phyloP scores from a whole-genome alignment of 2,888 invertebrate species.

The Epirrita christyi region DNA sequence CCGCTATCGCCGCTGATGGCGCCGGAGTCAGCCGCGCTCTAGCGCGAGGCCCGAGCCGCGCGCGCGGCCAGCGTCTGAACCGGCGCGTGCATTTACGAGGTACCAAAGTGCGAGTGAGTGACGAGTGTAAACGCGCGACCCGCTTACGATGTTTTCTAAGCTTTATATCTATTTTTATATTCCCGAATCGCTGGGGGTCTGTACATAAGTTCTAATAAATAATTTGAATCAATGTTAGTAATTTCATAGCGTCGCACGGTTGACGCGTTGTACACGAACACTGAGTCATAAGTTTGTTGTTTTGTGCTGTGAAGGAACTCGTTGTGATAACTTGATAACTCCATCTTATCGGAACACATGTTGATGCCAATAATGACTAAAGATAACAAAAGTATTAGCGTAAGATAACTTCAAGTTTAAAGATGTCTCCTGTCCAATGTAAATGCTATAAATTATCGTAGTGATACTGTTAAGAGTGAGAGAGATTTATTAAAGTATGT shows the following conservation, averaged over 20 bases:
- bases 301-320: constrained; percentile 26
- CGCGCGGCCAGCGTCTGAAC: constrained; percentile 78
- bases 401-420: constrained; percentile 43
- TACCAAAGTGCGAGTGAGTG: constrained; percentile 68
- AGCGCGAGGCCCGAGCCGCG: constrained; percentile 75
- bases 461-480: constrained; percentile 44
- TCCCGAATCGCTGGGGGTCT: constrained; percentile 59
- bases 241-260: constrained; percentile 37
- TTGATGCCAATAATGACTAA: constrained; percentile 40
- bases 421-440: constrained; percentile 46
- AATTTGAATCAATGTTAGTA: constrained; percentile 55
- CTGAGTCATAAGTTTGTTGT: constrained; percentile 15
- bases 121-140: constrained; percentile 59
- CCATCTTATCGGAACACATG: constrained; percentile 18
- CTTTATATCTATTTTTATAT: constrained; percentile 75
- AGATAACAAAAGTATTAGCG: constrained; percentile 42
- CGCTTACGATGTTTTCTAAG: constrained; percentile 69
- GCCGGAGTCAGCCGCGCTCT: constrained; percentile 90
- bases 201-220: constrained; percentile 67
- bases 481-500: constrained; percentile 45
- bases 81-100: constrained; percentile 68
- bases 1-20: constrained; percentile 92
- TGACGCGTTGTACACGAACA: constrained; percentile 41
- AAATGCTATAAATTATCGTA: constrained; percentile 44
- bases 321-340: constrained; percentile 35